These are phyloP conservation scores for Carlito syrichta DNA, from an alignment of 2,113 vertebrate genomes.

Conservation along the genomic window DNA sequence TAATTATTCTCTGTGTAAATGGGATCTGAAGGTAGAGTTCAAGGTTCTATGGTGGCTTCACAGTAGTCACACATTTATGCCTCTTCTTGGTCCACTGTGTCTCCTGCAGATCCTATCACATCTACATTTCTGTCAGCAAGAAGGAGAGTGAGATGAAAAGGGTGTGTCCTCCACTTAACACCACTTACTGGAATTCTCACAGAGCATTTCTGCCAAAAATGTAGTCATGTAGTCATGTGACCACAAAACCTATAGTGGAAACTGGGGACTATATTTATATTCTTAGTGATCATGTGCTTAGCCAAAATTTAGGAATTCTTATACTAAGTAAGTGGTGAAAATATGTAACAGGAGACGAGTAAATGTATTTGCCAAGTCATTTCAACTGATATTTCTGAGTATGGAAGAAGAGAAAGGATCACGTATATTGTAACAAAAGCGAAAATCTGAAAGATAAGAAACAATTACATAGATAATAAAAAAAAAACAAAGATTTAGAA, in stretches of 20 bases:
- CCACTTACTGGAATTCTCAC: background rate
- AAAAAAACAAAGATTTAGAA: background rate
- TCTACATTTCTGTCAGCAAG: background rate
- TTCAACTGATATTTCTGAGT: background rate
- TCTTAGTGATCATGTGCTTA: background rate
- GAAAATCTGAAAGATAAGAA: background rate
- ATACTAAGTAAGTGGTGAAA: background rate
- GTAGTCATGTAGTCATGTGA: background rate
- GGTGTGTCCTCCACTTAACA: fast-evolving
- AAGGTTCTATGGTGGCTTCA: too few species aligned
- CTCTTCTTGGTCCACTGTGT: fast-evolving
- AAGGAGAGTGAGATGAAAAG: background rate
- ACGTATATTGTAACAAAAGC: background rate
- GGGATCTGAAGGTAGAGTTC: background rate
- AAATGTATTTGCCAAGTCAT: background rate
- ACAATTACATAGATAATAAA: background rate
- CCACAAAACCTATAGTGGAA: background rate
- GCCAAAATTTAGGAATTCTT: background rate
- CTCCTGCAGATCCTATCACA: background rate
- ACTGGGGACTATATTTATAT: background rate
- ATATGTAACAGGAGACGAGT: background rate
- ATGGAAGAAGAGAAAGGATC: background rate
- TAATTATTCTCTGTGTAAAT: background rate
- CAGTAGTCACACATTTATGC: background rate
- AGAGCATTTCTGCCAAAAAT: background rate